Conservation (phyloP, 1,140 invertebrate species). For the Heterodera schachtii region DNA sequence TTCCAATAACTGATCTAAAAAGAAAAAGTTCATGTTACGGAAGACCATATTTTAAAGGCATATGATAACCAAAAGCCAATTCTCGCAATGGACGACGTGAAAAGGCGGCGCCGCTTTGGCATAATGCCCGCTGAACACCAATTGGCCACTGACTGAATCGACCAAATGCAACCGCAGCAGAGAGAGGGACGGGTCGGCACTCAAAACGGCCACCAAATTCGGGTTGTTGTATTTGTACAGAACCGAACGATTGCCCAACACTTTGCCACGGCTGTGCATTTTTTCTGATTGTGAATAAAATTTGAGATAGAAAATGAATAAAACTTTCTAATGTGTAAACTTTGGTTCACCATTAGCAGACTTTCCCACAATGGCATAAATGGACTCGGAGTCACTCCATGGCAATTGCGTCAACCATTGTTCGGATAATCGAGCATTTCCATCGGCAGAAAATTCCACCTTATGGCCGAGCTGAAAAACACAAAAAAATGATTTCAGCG, state of each 20-base stretch:
- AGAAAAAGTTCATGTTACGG: conserved; percentile 30
- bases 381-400: conserved; percentile 44
- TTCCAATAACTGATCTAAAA: conserved; percentile 84
- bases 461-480: conserved; percentile 12
- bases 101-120: conserved; percentile 76
- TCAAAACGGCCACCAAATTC: conserved; percentile 84
- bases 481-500: no score
- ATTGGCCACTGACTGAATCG: conserved; percentile 82
- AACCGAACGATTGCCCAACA: conserved; percentile 89
- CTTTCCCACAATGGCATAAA: conserved; percentile 54
- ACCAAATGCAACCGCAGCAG: conserved; percentile 75
- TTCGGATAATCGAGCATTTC: neutral
- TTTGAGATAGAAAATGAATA: no score
- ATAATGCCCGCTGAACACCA: conserved; percentile 70
- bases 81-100: conserved; percentile 90
- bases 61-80: conserved; percentile 86
- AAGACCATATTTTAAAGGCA: conserved; percentile 44
- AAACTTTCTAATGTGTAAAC: no score
- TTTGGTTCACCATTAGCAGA: conserved; percentile 47
- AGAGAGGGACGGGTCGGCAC: conserved; percentile 78
- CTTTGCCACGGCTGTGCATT: conserved; percentile 91
- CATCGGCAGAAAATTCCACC: conserved; percentile 9
- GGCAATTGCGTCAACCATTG: conserved; percentile 22
- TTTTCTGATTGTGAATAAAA: conserved; percentile 72
- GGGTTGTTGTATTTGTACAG: conserved; percentile 98